Conservation (phyloP, 2,888 invertebrate species). For the Hydroisotoma schaefferi region DNA sequence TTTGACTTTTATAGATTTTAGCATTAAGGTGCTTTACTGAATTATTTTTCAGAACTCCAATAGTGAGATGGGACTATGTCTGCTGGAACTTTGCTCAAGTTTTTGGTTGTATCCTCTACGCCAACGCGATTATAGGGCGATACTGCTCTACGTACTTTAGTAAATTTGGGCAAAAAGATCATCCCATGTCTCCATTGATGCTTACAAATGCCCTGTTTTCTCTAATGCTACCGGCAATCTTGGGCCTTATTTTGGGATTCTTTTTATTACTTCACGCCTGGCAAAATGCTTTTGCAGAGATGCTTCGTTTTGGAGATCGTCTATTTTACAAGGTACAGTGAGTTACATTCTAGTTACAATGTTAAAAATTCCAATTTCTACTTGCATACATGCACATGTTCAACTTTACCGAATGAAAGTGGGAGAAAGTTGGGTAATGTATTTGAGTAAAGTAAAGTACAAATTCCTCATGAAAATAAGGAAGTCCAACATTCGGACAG, state of each 20-base stretch:
- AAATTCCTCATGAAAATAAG: not conserved
- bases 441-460: not conserved
- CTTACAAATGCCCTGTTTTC: constrained; percentile 56
- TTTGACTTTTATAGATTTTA: too few relatives aligned
- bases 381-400: not conserved
- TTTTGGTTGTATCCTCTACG: constrained; percentile 71
- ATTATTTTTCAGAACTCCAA: constrained; percentile 61
- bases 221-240: constrained; percentile 69
- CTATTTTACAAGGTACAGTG: constrained; percentile 68
- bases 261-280: constrained; percentile 86
- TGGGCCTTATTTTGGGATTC: constrained; percentile 70
- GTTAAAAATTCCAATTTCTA: not conserved
- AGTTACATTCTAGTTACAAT: not conserved
- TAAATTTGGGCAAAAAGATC: constrained; percentile 40
- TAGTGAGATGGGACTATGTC: constrained; percentile 72
- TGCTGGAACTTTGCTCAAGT: constrained; percentile 69
- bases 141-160: constrained; percentile 56
- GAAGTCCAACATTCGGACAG: not conserved
- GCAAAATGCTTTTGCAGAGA: constrained; percentile 86
- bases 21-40: not conserved
- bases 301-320: constrained; percentile 80
- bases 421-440: not conserved
- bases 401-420: not conserved
- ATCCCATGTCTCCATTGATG: constrained; percentile 38
- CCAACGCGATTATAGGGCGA: constrained; percentile 74